These are phyloP conservation scores for Brachionus koreanus DNA, from an alignment of 1,140 invertebrate genomes.

Conservation along the genomic window DNA sequence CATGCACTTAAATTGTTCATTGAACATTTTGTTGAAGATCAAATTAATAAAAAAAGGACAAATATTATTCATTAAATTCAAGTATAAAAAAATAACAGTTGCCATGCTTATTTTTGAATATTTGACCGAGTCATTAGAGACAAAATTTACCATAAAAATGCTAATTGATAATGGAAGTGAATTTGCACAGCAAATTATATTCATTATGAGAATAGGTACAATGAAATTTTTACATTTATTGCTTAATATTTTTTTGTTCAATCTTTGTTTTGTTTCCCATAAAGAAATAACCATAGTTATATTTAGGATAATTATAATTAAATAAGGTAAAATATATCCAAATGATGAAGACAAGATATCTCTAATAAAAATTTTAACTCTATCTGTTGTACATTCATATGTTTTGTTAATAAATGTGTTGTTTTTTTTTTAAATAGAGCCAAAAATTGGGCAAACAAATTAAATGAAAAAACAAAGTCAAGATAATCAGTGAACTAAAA, in stretches of 20 bases:
- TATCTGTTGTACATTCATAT: not conserved
- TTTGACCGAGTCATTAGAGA: not conserved
- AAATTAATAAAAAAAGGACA: conserved; percentile 53
- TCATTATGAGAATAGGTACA: not conserved
- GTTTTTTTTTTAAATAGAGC: not conserved
- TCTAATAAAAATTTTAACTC: not conserved
- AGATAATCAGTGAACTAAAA: not conserved
- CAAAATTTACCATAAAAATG: not conserved
- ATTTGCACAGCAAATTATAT: not conserved
- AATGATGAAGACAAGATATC: not conserved
- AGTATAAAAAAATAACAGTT: conserved; percentile 60
- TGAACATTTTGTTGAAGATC: not conserved
- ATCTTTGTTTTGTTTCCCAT: not conserved
- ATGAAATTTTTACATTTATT: not conserved
- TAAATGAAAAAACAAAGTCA: not conserved
- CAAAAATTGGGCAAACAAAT: not conserved
- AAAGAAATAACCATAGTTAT: not conserved
- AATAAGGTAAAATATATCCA: not conserved
- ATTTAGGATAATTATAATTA: not conserved
- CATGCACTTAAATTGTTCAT: conserved; percentile 30
- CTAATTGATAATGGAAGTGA: not conserved
- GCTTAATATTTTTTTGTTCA: not conserved
- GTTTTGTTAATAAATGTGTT: not conserved
- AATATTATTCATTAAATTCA: conserved; percentile 70
- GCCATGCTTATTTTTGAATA: not conserved